phyloP scores from a whole-genome alignment of 1,140 invertebrate genomes.

The Gryllus bimaculatus region DNA sequence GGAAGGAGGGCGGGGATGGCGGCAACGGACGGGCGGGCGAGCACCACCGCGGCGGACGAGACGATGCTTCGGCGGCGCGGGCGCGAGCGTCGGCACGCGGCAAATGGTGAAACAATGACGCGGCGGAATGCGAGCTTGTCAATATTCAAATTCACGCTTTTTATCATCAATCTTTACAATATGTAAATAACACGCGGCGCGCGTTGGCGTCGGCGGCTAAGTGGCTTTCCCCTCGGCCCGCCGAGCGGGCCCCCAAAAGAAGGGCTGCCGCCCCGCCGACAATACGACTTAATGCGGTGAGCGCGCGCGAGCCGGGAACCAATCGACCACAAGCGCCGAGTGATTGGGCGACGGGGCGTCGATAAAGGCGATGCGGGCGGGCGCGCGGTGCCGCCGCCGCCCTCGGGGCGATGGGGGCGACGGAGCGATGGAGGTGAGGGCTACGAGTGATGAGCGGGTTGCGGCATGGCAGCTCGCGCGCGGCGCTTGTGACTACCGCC shows the following conservation, averaged over 20 bases:
- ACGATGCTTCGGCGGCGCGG: too few species aligned
- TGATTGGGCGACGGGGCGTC: not conserved
- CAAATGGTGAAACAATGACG: conserved; percentile 4
- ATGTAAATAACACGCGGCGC: not conserved
- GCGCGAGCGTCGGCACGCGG: too few species aligned
- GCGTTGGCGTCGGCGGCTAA: not conserved
- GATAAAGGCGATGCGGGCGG: not conserved
- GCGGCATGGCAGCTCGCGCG: too few species aligned
- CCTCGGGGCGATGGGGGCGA: too few species aligned
- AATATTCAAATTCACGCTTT: conserved; percentile 5
- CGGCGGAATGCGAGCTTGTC: not conserved
- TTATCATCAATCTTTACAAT: not conserved
- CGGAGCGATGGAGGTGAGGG: too few species aligned
- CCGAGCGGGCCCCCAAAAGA: not conserved
- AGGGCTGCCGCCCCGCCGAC: not conserved
- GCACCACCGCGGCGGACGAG: too few species aligned
- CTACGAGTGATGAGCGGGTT: too few species aligned
- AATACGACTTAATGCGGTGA: not conserved
- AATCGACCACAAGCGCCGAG: not conserved
- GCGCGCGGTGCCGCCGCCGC: too few species aligned
- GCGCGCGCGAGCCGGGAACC: not conserved
- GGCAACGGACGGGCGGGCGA: too few species aligned
- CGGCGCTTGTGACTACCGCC: too few species aligned
- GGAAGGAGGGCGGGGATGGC: too few species aligned
- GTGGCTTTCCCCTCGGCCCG: not conserved